A percentile compares a stretch with the other conserved stretches of the same genome.
phyloP scores from a whole-genome alignment of 2,113 vertebrate genomes.

The Oncorhynchus nerka region DNA sequence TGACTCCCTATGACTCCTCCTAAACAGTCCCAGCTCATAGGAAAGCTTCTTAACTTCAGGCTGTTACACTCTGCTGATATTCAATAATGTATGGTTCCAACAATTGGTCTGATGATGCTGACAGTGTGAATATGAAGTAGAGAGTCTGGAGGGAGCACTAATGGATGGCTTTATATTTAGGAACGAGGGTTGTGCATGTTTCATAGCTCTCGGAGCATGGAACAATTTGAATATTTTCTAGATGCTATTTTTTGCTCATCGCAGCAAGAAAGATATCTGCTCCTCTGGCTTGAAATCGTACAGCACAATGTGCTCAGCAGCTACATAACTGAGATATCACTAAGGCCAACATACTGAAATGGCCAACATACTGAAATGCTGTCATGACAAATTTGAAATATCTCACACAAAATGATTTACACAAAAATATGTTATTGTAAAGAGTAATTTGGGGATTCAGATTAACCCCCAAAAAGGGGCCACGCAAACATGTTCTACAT shows the following conservation, averaged over 20 bases:
- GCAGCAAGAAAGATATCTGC: not conserved
- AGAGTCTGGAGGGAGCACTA: constrained; percentile 22
- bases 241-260: constrained; percentile 41
- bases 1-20: not conserved
- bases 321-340: not conserved
- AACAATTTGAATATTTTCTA: constrained; percentile 41
- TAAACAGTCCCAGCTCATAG: not conserved
- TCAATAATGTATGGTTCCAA: constrained; percentile 29
- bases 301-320: not conserved
- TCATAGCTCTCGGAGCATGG: constrained; percentile 36
- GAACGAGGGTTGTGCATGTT: constrained; percentile 32
- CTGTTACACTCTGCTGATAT: not conserved
- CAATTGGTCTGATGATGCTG: constrained; percentile 28
- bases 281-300: not conserved
- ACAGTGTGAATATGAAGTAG: constrained; percentile 2
- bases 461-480: too few species aligned
- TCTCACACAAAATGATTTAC: too few species aligned
- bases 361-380: too few species aligned
- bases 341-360: too few species aligned
- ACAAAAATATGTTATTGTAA: too few species aligned
- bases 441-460: too few species aligned
- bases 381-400: too few species aligned
- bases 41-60: not conserved
- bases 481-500: not conserved
- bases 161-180: constrained; percentile 32